A percentile compares a stretch with the other conserved stretches of the same genome.
These are phyloP conservation scores for Pollenia angustigena DNA, from an alignment of 2,888 invertebrate genomes.

Conservation along the genomic window DNA sequence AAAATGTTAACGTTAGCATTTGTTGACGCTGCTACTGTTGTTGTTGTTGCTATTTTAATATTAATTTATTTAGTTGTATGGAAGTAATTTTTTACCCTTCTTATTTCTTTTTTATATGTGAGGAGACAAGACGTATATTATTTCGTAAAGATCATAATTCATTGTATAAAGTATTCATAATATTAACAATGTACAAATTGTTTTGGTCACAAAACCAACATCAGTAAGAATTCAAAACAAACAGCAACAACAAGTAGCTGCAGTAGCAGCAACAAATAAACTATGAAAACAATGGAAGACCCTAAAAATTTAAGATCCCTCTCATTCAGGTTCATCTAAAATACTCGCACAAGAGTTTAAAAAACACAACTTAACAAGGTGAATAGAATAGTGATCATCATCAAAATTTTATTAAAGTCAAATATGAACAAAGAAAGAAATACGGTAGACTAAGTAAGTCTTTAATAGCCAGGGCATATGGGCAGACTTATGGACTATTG, in stretches of 20 bases:
- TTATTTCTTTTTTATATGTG: neutral
- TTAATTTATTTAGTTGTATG: conserved; percentile 13
- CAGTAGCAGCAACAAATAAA: conserved; percentile 48
- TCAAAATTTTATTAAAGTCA: conserved; percentile 44
- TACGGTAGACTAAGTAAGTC: conserved; percentile 6
- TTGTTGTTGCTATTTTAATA: conserved; percentile 32
- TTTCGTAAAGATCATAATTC: conserved; percentile 73
- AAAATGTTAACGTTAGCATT: conserved; percentile 67
- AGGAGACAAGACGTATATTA: conserved; percentile 63
- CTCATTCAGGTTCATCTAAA: conserved; percentile 32
- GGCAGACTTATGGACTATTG: conserved; percentile 33
- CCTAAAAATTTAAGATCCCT: conserved; percentile 32
- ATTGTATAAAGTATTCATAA: conserved; percentile 73
- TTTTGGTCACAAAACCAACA: conserved; percentile 68
- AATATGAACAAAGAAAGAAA: neutral
- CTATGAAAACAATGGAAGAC: conserved; percentile 64
- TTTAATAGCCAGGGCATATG: conserved; percentile 22
- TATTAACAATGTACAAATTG: conserved; percentile 73
- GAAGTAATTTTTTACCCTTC: conserved; percentile 12
- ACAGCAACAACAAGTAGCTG: conserved; percentile 16
- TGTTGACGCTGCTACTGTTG: conserved; percentile 21
- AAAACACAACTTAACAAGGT: conserved; percentile 54
- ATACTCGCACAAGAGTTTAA: conserved; percentile 2
- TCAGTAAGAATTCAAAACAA: conserved; percentile 30
- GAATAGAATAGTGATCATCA: conserved; percentile 61